Base-by-base conservation (phyloP, 2,888 invertebrate genomes). In the Rhingia rostrata region DNA sequence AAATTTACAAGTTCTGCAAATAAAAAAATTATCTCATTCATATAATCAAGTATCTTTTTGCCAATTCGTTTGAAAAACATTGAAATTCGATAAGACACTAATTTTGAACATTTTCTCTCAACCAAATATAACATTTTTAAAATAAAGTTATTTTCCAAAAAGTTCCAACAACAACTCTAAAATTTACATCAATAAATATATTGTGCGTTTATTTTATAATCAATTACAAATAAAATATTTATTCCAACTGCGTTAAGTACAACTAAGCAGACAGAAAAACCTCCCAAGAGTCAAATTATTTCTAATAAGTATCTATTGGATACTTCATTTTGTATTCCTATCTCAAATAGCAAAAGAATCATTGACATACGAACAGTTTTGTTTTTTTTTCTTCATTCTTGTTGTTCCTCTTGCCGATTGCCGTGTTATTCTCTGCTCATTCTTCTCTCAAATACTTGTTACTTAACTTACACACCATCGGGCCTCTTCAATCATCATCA, bases 261-360 rank as follows among this genome's bases (percentile, higher is more conserved):
- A 73, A 54, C 73, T 47, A 64, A 73, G 41, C 56, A 32, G 37
- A 56, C 74, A 64, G 74, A 56, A 74, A 74, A 74, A 49, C 56
- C 64, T 35, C 30, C 7, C 73, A 64, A 61, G 41, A 61, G 37
- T 63, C 61, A 12, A 61, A 72, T 53, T 33, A 72, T 67, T 45
- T 56, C 56, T 58, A 47, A 56, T 60, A 53, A 41, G 56, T 69
- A 63, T 56, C 69, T 69, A 12, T 70, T 45, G 33, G 77, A 77
- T 69, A 77, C 77, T 66, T 56, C 60, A 61, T 53, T 67, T 61
- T 47, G 66, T 66, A 66, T 58, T 66, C 66, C 60, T 61, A 77
- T 74, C 61, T 69, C 77, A 61, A 77, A 69, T 77, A 77, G 77
- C 77, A 35, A 77, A 77, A 67, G 75, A 77, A 61, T 69, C 77